Percentiles rank a stretch among this genome's conserved stretches.
Evolutionary conservation across 2,113 vertebrate genomes (phyloP).

Genomic region (Grammomys dolichurus): DNA sequence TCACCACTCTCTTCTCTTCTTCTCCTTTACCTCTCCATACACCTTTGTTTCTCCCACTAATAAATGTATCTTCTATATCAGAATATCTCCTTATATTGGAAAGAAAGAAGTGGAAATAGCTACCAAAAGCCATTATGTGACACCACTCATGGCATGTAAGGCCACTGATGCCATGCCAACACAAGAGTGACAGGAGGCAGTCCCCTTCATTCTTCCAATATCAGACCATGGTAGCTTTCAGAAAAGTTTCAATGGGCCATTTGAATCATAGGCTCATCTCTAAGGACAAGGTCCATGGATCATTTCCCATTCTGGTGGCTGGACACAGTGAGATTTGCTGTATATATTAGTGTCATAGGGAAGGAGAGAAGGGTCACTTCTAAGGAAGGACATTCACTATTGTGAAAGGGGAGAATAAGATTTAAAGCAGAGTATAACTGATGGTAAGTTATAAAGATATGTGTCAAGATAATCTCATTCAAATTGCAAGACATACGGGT

Average conservation of each 20-base stretch:
- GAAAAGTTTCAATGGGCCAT: background rate
- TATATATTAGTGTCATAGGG: background rate
- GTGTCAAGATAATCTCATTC: background rate
- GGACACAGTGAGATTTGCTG: background rate
- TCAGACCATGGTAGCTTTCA: background rate
- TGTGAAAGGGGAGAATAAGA: background rate
- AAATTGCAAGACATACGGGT: background rate
- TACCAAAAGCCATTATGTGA: background rate
- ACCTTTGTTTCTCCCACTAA: background rate
- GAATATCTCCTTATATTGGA: background rate
- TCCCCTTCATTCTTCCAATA: background rate
- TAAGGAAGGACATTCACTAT: background rate
- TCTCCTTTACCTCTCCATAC: background rate
- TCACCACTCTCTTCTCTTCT: background rate
- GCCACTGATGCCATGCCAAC: background rate
- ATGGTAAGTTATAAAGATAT: background rate
- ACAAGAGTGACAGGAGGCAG: background rate
- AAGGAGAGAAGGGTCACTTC: background rate
- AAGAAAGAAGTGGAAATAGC: conserved; percentile 1
- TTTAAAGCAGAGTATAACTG: background rate
- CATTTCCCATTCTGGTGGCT: background rate
- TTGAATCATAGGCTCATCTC: background rate
- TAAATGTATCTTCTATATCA: background rate
- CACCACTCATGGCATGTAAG: background rate
- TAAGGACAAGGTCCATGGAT: background rate